phyloP scores from a whole-genome alignment of 2,797 vertebrate genomes.

The Takifugu rubripes region DNA sequence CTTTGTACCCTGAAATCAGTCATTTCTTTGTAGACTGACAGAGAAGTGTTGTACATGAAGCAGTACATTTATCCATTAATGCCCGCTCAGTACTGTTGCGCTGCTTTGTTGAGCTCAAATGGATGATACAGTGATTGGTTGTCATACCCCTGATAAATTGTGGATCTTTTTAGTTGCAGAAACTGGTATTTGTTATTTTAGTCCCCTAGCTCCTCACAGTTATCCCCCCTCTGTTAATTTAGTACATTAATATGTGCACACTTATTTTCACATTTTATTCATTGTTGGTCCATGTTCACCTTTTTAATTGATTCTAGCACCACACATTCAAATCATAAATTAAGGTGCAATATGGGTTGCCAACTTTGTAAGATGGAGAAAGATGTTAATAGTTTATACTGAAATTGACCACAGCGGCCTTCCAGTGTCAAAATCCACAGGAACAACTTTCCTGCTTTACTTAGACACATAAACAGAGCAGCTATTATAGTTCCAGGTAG shows the following conservation, averaged over 20 bases:
- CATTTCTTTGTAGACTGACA: slow-evolving; percentile 25
- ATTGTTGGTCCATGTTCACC: too few relatives aligned
- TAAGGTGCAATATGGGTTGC: too few relatives aligned
- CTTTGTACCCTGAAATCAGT: slow-evolving; percentile 33
- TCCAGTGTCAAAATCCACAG: not conserved
- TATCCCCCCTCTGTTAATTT: too few relatives aligned
- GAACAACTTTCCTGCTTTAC: not conserved
- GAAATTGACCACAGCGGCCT: slow-evolving; percentile 5
- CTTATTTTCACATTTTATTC: too few relatives aligned
- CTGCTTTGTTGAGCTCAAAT: slow-evolving; percentile 11
- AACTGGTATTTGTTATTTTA: too few relatives aligned
- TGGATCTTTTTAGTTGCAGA: too few relatives aligned
- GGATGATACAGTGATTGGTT: slow-evolving; percentile 6
- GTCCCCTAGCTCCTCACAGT: too few relatives aligned
- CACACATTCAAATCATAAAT: too few relatives aligned
- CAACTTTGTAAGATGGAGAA: not conserved
- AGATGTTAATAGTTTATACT: not conserved
- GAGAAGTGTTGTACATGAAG: slow-evolving; percentile 27
- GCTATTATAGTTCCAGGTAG: not conserved
- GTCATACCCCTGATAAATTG: not conserved
- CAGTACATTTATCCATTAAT: slow-evolving; percentile 30
- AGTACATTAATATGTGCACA: too few relatives aligned
- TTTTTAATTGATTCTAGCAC: too few relatives aligned
- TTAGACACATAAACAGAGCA: too few relatives aligned
- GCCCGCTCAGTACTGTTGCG: slow-evolving; percentile 13